A percentile compares a stretch with the other conserved stretches of the same genome.
These are phyloP conservation scores for Sarcophilus harrisii DNA, from an alignment of 2,797 vertebrate species.

Conservation along the genomic window DNA sequence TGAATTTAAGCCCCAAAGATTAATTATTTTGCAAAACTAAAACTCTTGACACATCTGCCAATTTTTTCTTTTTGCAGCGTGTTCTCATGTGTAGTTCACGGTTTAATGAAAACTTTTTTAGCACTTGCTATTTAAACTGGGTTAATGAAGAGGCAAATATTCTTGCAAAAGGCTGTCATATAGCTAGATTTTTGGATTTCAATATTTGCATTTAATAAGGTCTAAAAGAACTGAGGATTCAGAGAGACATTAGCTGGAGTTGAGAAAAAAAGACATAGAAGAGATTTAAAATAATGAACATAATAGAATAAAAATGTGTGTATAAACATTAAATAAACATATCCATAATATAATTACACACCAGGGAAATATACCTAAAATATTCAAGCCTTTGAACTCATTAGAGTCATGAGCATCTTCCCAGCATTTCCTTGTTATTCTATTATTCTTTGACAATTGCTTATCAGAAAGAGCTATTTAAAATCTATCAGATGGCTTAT, in stretches of 20 bases:
- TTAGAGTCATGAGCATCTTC: constrained; percentile 33
- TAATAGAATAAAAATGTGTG: not conserved
- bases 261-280: not conserved
- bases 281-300: constrained; percentile 1
- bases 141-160: constrained; percentile 15
- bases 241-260: not conserved
- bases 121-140: constrained; percentile 21
- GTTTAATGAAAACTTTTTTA: constrained; percentile 25
- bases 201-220: not conserved
- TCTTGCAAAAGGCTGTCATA: not conserved
- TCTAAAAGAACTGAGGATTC: not conserved
- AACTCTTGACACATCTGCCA: constrained; percentile 29
- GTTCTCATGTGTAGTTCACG: not conserved
- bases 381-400: constrained; percentile 24
- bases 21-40: constrained; percentile 12
- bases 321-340: not conserved
- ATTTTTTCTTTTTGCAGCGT: not conserved
- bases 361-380: constrained; percentile 32
- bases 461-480: constrained; percentile 37
- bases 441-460: constrained; percentile 22
- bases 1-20: not conserved
- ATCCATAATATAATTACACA: not conserved
- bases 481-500: constrained; percentile 62
- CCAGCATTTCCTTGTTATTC: constrained; percentile 28
- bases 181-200: not conserved